Evolutionary conservation across 30 jellyfish, hydroid and myxozoan species (phyloP).

Genomic region (Rhopilema esculentum): DNA sequence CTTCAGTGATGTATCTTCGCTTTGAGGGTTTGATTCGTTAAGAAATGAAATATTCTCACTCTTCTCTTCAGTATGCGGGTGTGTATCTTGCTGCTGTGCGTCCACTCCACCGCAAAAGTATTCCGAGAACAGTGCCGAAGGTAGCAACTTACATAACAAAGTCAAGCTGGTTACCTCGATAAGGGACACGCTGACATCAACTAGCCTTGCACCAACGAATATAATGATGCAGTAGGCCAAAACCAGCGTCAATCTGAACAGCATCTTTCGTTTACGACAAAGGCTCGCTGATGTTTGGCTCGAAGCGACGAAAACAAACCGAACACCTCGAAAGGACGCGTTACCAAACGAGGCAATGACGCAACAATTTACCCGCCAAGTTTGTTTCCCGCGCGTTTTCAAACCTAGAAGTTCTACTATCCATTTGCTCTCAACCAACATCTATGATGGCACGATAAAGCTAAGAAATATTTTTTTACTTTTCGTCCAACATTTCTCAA

Average conservation of each 20-base stretch:
- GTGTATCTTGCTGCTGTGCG: not conserved
- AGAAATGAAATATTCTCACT: not conserved
- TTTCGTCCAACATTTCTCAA: too few species aligned
- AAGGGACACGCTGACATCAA: conserved; percentile 67
- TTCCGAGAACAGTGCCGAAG: conserved; percentile 26
- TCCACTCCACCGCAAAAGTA: conserved; percentile 4
- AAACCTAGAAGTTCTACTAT: too few species aligned
- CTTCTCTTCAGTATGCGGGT: not conserved
- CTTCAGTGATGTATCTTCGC: not conserved
- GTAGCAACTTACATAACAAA: conserved; percentile 25
- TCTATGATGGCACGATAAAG: too few species aligned
- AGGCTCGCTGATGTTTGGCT: too few species aligned
- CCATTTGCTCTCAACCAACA: too few species aligned
- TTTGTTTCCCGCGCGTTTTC: conserved; percentile 2
- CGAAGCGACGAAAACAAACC: conserved; percentile 14
- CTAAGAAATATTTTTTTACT: too few species aligned
- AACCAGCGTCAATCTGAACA: conserved; percentile 55
- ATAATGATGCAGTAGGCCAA: conserved; percentile 58
- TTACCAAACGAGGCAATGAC: conserved; percentile 40
- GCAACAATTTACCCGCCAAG: conserved; percentile 62
- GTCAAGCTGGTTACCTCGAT: conserved; percentile 60
- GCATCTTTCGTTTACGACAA: conserved; percentile 58
- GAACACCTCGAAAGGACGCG: not conserved
- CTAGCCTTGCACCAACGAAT: conserved; percentile 74
- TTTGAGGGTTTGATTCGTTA: not conserved